phyloP scores from a whole-genome alignment of 2,888 invertebrate genomes.

The Ceriagrion tenellum region DNA sequence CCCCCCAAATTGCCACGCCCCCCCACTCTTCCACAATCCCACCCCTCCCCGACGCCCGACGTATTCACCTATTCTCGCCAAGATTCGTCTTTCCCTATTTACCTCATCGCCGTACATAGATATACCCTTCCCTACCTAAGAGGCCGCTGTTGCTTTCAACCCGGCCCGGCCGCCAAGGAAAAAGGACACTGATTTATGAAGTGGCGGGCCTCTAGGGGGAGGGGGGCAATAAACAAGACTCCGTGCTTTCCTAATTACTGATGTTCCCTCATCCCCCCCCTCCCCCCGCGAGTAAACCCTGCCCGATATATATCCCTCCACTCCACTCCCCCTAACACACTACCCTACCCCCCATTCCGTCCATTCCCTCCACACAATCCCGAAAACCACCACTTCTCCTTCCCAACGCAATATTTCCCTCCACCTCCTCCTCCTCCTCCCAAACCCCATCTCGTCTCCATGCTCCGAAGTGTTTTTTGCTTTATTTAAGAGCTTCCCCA shows the following conservation, averaged over 20 bases:
- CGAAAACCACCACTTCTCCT: neutral
- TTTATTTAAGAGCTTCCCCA: constrained; percentile 52
- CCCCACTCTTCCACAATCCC: neutral
- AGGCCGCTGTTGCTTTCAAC: neutral
- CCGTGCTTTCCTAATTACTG: constrained; percentile 66
- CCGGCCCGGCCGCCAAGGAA: constrained; percentile 24
- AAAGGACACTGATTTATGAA: constrained; percentile 66
- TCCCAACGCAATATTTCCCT: neutral
- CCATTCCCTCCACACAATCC: neutral
- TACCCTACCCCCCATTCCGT: neutral
- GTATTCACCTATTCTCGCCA: neutral
- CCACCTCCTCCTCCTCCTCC: neutral
- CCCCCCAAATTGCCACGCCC: too few relatives aligned
- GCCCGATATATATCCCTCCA: neutral
- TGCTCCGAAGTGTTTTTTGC: neutral
- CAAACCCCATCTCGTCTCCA: neutral
- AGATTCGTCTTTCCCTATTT: neutral
- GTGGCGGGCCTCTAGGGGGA: constrained; percentile 22
- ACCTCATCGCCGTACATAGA: neutral
- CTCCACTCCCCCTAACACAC: neutral
- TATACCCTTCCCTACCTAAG: neutral
- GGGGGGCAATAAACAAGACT: constrained; percentile 65
- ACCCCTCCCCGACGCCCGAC: neutral
- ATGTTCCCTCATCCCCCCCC: constrained; percentile 37
- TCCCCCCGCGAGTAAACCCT: neutral